phyloP scores from a whole-genome alignment of 2,797 vertebrate species.

The Zenarchopterus dispar region DNA sequence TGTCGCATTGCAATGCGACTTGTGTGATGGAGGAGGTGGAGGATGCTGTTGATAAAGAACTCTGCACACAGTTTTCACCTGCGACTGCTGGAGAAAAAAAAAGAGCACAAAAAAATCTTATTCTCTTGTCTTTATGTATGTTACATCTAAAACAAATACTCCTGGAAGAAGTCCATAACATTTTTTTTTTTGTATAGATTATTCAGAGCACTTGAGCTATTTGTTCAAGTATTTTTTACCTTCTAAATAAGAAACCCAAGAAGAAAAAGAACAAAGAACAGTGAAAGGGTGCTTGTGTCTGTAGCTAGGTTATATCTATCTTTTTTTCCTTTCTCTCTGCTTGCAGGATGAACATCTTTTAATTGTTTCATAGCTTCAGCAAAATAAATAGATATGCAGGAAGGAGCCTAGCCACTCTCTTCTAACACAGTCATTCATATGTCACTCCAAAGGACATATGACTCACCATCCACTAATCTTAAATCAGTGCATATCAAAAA shows the following conservation, averaged over 20 bases:
- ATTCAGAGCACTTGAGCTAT: slow-evolving; percentile 9
- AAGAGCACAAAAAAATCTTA: neutral
- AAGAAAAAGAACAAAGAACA: neutral
- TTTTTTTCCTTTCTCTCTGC: neutral
- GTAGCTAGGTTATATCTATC: neutral
- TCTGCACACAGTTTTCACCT: slow-evolving; percentile 58
- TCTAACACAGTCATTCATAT: too few relatives aligned
- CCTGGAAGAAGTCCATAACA: slow-evolving; percentile 5
- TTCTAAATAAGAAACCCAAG: slow-evolving; percentile 18
- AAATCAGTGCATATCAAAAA: neutral
- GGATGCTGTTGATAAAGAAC: slow-evolving; percentile 49
- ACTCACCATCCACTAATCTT: neutral
- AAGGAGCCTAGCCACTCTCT: neutral
- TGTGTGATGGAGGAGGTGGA: slow-evolving; percentile 27
- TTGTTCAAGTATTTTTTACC: neutral
- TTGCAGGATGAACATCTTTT: neutral
- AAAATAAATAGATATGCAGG: slow-evolving; percentile 16
- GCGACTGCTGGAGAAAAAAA: slow-evolving; percentile 18
- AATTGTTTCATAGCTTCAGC: slow-evolving; percentile 3
- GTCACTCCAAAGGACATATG: too few relatives aligned
- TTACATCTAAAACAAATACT: neutral
- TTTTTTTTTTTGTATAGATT: neutral
- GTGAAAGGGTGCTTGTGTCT: neutral
- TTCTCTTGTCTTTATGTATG: too few relatives aligned
- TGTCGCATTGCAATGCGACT: slow-evolving; percentile 48